A percentile compares a stretch with the other conserved stretches of the same genome.
phyloP scores from a whole-genome alignment of 2,113 vertebrate genomes.

The Chaetops frenatus region DNA sequence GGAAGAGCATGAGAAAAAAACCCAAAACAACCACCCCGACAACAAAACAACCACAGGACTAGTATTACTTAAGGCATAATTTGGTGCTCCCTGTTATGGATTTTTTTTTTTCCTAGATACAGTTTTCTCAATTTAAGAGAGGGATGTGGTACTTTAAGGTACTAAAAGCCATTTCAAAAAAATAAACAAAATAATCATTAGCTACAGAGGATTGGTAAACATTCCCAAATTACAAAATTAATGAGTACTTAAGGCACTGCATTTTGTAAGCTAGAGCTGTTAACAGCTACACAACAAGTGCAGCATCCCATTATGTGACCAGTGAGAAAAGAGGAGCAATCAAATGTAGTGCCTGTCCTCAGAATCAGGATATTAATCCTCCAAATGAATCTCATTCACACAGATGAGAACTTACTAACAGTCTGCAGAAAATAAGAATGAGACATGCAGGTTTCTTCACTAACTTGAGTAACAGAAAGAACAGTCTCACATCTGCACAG shows the following conservation, averaged over 20 bases:
- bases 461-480: not conserved
- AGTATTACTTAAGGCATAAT: not conserved
- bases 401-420: not conserved
- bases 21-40: not conserved
- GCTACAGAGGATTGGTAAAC: slow-evolving; percentile 11
- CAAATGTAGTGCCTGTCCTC: not conserved
- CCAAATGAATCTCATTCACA: not conserved
- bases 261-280: not conserved
- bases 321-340: not conserved
- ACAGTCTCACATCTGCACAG: not conserved
- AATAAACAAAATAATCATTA: slow-evolving; percentile 25
- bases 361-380: not conserved
- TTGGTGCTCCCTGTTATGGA: not conserved
- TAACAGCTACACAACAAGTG: not conserved
- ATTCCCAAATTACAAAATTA: slow-evolving; percentile 38
- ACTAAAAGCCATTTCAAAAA: slow-evolving; percentile 22
- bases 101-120: not conserved
- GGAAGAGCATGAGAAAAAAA: not conserved
- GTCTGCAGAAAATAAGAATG: not conserved
- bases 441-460: not conserved
- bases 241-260: slow-evolving; percentile 7
- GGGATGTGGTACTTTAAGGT: not conserved
- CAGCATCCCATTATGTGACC: slow-evolving; percentile 8
- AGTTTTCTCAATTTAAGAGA: not conserved
- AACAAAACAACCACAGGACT: not conserved